Conservation (phyloP, 2,113 vertebrate genomes). For the Hylia prasina region DNA sequence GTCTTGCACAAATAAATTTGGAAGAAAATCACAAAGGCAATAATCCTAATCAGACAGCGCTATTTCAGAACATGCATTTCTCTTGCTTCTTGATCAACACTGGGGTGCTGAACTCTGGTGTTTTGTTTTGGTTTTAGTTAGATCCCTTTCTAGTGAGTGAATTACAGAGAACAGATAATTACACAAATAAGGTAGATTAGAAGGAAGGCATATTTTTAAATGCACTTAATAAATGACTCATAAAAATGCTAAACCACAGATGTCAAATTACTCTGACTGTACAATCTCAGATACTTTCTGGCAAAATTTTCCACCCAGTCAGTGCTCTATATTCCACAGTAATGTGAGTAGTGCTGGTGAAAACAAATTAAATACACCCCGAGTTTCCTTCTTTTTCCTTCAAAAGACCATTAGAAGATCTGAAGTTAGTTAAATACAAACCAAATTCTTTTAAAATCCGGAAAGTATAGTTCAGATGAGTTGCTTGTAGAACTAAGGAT, state of each 20-base stretch:
- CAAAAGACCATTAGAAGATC: background rate
- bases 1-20: background rate
- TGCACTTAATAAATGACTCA: constrained; percentile 30
- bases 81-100: background rate
- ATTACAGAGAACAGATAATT: background rate
- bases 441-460: background rate
- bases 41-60: background rate
- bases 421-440: background rate
- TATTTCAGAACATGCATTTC: background rate
- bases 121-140: background rate
- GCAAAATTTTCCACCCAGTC: background rate
- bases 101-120: background rate
- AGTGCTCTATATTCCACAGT: background rate
- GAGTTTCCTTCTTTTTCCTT: background rate
- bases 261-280: constrained; percentile 6
- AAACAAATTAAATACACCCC: background rate
- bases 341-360: background rate
- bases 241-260: background rate
- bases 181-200: constrained; percentile 10
- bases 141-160: background rate
- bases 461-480: background rate
- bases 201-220: constrained; percentile 24
- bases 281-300: background rate
- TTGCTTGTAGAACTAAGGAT: background rate
- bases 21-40: background rate